Percentiles rank a stretch among this genome's conserved stretches.
These are phyloP conservation scores for Nomada flava DNA, from an alignment of 2,888 invertebrate species.

Conservation along the genomic window DNA sequence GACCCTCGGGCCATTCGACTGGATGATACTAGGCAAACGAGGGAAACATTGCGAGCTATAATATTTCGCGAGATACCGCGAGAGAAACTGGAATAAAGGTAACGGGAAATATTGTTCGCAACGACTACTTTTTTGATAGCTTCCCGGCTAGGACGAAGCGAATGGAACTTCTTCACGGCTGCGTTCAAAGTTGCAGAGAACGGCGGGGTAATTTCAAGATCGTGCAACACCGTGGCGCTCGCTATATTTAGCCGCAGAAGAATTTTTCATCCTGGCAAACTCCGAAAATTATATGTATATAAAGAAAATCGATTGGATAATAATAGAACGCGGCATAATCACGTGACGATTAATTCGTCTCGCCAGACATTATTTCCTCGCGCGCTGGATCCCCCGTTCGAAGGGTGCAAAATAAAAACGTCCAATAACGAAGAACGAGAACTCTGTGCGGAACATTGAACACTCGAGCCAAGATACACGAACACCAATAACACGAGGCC, in stretches of 20 bases:
- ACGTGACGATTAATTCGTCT: too few relatives aligned
- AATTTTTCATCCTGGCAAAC: too few relatives aligned
- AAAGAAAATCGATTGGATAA: too few relatives aligned
- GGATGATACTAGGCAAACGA: constrained; percentile 46
- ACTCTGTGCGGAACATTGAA: not conserved
- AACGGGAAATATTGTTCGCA: constrained; percentile 5
- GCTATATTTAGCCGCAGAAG: too few relatives aligned
- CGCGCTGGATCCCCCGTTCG: too few relatives aligned
- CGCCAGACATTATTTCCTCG: too few relatives aligned
- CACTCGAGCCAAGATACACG: not conserved
- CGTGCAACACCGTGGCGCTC: too few relatives aligned
- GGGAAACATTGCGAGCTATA: constrained; percentile 19
- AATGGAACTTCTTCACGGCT: not conserved
- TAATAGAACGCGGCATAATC: too few relatives aligned
- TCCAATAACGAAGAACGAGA: too few relatives aligned
- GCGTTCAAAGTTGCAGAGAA: not conserved
- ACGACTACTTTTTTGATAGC: not conserved
- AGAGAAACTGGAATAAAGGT: not conserved
- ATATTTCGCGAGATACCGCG: constrained; percentile 26
- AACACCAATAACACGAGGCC: not conserved
- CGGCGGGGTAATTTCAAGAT: not conserved
- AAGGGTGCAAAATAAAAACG: too few relatives aligned
- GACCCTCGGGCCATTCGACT: constrained; percentile 23
- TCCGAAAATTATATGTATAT: too few relatives aligned
- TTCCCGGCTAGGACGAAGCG: not conserved